phyloP scores from a whole-genome alignment of 2,113 vertebrate species.

The Pundamilia nyererei region DNA sequence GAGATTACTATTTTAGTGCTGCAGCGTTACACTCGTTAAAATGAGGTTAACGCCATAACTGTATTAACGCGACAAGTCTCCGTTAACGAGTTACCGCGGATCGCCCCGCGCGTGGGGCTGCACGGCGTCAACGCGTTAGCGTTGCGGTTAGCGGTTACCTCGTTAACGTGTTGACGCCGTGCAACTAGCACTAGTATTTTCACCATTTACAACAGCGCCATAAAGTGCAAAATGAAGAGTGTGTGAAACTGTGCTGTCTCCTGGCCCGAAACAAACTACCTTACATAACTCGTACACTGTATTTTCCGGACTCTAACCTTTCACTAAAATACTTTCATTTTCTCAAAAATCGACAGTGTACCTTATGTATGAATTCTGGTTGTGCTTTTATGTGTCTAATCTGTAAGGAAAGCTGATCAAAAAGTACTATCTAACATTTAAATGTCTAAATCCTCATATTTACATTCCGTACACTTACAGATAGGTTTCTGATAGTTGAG shows the following conservation, averaged over 20 bases:
- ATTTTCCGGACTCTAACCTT: not conserved
- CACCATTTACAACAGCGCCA: not conserved
- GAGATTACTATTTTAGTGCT: not conserved
- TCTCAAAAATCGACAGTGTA: not conserved
- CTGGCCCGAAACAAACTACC: not conserved
- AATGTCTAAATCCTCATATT: not conserved
- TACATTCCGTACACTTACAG: not conserved
- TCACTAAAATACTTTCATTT: not conserved
- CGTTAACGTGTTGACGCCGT: rapidly evolving
- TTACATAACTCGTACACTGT: rapidly evolving
- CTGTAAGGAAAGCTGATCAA: not conserved
- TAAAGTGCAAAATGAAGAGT: not conserved
- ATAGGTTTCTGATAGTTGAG: not conserved
- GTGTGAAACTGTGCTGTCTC: not conserved
- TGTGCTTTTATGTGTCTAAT: not conserved
- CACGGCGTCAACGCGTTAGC: not conserved
- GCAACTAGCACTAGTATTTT: not conserved
- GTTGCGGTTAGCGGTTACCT: not conserved
- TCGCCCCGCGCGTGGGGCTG: not conserved
- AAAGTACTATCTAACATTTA: not conserved
- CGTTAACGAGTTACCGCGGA: not conserved
- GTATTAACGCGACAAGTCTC: not conserved
- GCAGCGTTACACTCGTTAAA: not conserved
- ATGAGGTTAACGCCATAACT: not conserved
- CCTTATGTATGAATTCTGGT: not conserved